Evolutionary conservation across 2,888 invertebrate species (phyloP).

Genomic region (Lycophotia porphyrea): DNA sequence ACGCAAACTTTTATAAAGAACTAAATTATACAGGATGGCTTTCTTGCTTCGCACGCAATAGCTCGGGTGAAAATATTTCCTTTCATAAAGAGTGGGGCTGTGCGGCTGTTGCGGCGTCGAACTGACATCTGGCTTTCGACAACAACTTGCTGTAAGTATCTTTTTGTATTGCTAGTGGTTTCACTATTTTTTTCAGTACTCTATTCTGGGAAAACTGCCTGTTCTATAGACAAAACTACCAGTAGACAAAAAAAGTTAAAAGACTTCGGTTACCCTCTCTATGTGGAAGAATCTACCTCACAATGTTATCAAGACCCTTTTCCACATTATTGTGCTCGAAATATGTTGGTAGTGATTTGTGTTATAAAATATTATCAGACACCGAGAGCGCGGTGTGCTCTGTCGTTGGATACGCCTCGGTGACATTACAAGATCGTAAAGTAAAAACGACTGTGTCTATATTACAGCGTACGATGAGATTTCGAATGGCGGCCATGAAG

Average conservation of each 20-base stretch:
- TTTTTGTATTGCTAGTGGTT: conserved; percentile 62
- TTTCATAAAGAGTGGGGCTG: conserved; percentile 53
- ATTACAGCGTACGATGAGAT: conserved; percentile 76
- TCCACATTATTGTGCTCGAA: conserved; percentile 36
- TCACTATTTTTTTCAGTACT: conserved; percentile 43
- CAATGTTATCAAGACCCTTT: conserved; percentile 44
- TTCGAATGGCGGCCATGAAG: conserved; percentile 80
- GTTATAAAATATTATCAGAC: conserved; percentile 66
- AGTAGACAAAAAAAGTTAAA: conserved; percentile 21
- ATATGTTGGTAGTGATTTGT: conserved; percentile 48
- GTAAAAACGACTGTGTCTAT: conserved; percentile 77
- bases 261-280: conserved; percentile 9
- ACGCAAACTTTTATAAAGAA: conserved; percentile 34
- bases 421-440: conserved; percentile 81
- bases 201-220: conserved; percentile 22
- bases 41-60: conserved; percentile 56
- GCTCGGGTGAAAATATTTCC: conserved; percentile 55
- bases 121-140: conserved; percentile 69
- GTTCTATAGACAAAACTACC: conserved; percentile 10
- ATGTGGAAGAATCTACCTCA: conserved; percentile 27
- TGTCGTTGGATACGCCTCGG: conserved; percentile 67
- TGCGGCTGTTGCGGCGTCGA: conserved; percentile 51
- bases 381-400: conserved; percentile 40
- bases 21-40: conserved; percentile 54
- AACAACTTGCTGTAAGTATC: conserved; percentile 52